Evolutionary conservation across 2,888 invertebrate species (phyloP), one percentile per base, ranked within the genome.

Genomic region (Aromia moschata): DNA sequence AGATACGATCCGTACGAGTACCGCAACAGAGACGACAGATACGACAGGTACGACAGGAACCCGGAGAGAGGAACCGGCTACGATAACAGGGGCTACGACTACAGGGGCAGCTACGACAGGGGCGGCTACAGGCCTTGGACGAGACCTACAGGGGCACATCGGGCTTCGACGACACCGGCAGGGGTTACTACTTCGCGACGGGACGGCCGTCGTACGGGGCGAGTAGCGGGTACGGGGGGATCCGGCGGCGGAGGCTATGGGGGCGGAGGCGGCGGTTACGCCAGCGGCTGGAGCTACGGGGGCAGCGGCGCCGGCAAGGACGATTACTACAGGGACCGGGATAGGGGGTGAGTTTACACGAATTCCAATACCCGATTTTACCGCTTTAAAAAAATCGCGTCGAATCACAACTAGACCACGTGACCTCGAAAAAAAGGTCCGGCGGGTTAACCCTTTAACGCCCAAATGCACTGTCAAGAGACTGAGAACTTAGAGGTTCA

Each of bases 121-220:
- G 59, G 64, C 7, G 79, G 79, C 30, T 81, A 82, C 58, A 83
- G 84, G 58, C 85, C 85, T 0, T 84, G 84, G 83, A 85, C 69
- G 85, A 85, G 72, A 84, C 85, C 5, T 84, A 84, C 67, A 85
- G 87, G 43, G 87, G 87, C 0, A 84, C 84, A 69, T 83, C 88
- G 0, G 87, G 87, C 7, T 87, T 85, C 81, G 88, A 87, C 74
- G 84, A 83, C 33, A 83, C 84, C 30, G 87, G 87, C 15, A 56
- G 68, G 31, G 87, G 87, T 41, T 87, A 87, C 76, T 87, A 87
- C 77, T 87, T 86, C 76, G 86, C 86, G 11, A 82, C 83, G 10
- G 67, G 68, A 7, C 79, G 85, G 15, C 86, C 86, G 0, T 84
- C 84, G 3, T 76, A 79, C 18, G 64, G 64, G n/a, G 59, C 67